These are phyloP conservation scores for Drosophila subsilvestris DNA, from an alignment of 2,888 invertebrate species.

Conservation along the genomic window DNA sequence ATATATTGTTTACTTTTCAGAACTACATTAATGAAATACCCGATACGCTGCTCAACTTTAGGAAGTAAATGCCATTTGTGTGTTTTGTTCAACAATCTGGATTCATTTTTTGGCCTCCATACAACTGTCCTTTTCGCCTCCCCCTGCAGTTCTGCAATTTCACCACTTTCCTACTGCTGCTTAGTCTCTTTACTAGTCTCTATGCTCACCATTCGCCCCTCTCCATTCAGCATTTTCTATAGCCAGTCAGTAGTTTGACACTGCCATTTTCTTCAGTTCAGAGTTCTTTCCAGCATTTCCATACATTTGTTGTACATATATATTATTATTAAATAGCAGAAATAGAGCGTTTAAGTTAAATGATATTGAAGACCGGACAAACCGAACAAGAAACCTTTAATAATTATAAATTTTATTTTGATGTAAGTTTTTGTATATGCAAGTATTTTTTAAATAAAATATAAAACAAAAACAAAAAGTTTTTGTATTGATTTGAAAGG, in stretches of 20 bases:
- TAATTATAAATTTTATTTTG: constrained; percentile 51
- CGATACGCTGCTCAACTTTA: constrained; percentile 83
- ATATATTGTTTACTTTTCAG: constrained; percentile 72
- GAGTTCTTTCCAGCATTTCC: constrained; percentile 55
- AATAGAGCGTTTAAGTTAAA: constrained; percentile 61
- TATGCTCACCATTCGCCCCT: constrained; percentile 35
- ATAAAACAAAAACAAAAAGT: constrained; percentile 31
- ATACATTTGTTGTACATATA: constrained; percentile 78
- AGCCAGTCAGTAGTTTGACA: constrained; percentile 56
- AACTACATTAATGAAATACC: constrained; percentile 84
- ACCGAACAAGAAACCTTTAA: constrained; percentile 32
- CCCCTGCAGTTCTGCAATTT: constrained; percentile 6
- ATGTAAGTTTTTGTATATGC: constrained; percentile 69
- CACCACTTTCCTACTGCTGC: constrained; percentile 30
- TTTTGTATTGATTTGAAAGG: background rate
- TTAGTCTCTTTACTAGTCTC: constrained; percentile 71
- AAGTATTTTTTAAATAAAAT: constrained; percentile 63
- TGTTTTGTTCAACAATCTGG: constrained; percentile 34
- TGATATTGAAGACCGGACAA: constrained; percentile 29
- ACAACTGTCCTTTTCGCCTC: constrained; percentile 1
- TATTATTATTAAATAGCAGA: constrained; percentile 82
- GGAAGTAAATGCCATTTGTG: constrained; percentile 72
- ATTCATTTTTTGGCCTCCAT: constrained; percentile 32
- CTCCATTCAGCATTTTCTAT: constrained; percentile 37
- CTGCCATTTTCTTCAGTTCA: constrained; percentile 63